Percentiles rank a stretch among this genome's conserved stretches.
These are phyloP conservation scores for Epinotia brunnichana DNA, from an alignment of 2,888 invertebrate species.

Conservation along the genomic window DNA sequence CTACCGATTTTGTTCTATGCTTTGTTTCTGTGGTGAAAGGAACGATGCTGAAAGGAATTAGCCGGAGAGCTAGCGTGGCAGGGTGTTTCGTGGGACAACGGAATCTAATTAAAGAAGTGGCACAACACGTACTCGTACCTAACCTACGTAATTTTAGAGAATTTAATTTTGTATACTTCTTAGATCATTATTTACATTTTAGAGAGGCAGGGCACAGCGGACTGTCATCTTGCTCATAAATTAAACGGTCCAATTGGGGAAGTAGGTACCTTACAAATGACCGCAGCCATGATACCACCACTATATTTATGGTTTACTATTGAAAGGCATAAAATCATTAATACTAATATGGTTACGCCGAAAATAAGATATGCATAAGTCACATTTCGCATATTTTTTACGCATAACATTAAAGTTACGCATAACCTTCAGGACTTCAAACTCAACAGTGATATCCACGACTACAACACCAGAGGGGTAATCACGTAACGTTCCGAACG, in stretches of 20 bases:
- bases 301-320: too few species aligned
- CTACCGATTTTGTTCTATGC: neutral
- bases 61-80: neutral
- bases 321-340: too few species aligned
- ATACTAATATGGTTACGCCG: too few species aligned
- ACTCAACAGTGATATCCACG: too few species aligned
- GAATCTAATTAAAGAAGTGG: constrained; percentile 27
- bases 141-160: neutral
- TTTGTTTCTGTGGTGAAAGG: neutral
- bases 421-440: too few species aligned
- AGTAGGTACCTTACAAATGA: neutral
- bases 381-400: too few species aligned
- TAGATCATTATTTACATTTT: neutral
- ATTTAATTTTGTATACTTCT: neutral
- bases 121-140: neutral
- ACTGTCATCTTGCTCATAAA: neutral
- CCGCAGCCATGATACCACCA: too few species aligned
- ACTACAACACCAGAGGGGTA: too few species aligned
- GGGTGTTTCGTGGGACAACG: constrained; percentile 15
- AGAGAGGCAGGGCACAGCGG: neutral
- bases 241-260: neutral
- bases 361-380: too few species aligned
- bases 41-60: neutral
- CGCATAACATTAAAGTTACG: too few species aligned
- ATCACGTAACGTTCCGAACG: too few species aligned